A percentile compares a stretch with the other conserved stretches of the same genome.
These are phyloP conservation scores for Pygmarrhopalites habei DNA, from an alignment of 1,140 invertebrate species.

Conservation along the genomic window DNA sequence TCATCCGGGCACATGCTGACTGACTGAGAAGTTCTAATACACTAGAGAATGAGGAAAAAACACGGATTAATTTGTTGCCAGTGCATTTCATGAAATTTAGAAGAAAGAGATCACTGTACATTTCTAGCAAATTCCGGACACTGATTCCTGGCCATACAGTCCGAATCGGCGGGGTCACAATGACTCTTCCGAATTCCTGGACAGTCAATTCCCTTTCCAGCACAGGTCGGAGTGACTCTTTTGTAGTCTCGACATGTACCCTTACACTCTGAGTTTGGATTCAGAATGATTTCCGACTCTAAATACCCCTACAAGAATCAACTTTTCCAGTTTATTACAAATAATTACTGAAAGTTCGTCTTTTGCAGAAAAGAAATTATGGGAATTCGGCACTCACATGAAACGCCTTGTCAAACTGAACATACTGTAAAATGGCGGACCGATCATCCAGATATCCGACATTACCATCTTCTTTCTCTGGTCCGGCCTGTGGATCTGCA, in stretches of 20 bases:
- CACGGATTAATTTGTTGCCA: neutral
- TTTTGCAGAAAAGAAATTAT: too few species aligned
- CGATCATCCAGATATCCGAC: slow-evolving; percentile 19
- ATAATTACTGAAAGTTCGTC: too few species aligned
- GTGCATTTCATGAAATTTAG: too few species aligned
- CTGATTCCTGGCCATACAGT: slow-evolving; percentile 7
- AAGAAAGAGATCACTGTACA: too few species aligned
- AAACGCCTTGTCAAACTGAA: slow-evolving; percentile 8
- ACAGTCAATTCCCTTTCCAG: neutral
- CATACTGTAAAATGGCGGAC: neutral
- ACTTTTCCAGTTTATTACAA: neutral
- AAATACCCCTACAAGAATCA: slow-evolving; percentile 24
- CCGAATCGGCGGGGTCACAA: slow-evolving; percentile 1
- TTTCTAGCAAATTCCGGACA: slow-evolving; percentile 14
- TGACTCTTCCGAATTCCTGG: neutral
- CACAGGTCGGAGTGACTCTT: neutral
- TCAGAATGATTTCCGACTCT: slow-evolving; percentile 17
- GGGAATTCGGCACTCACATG: slow-evolving; percentile 9
- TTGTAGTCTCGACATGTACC: slow-evolving; percentile 17
- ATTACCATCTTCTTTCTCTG: slow-evolving; percentile 14
- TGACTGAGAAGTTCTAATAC: neutral
- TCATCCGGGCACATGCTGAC: slow-evolving; percentile 17
- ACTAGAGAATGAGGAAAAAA: slow-evolving; percentile 4
- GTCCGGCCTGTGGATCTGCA: slow-evolving; percentile 25
- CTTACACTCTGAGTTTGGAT: neutral